These are phyloP conservation scores for Tolmerus cingulatus DNA, from an alignment of 2,888 invertebrate genomes.

Conservation along the genomic window DNA sequence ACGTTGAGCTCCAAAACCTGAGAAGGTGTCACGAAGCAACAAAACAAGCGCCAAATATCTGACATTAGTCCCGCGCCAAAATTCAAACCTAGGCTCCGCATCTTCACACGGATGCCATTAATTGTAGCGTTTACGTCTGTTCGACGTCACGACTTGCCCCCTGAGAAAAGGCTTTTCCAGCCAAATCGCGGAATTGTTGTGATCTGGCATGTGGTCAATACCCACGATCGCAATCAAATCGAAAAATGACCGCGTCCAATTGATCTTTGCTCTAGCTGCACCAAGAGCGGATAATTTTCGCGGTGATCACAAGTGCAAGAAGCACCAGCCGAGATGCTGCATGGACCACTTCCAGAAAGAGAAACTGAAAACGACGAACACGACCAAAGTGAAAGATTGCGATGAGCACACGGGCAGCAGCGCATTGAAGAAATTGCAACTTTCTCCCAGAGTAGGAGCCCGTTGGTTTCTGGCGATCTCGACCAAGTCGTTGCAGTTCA, in stretches of 20 bases:
- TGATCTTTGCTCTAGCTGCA: conserved; percentile 12
- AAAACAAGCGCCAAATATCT: background rate
- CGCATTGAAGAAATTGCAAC: conserved; percentile 1
- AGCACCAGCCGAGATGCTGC: background rate
- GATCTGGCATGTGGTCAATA: background rate
- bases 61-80: background rate
- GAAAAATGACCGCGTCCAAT: conserved; percentile 11
- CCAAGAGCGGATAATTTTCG: background rate
- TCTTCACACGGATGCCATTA: background rate
- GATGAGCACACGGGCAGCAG: background rate
- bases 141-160: background rate
- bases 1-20: background rate
- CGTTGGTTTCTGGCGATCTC: background rate
- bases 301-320: background rate
- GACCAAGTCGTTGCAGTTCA: background rate
- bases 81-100: background rate
- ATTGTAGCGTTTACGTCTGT: background rate
- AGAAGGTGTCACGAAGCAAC: background rate
- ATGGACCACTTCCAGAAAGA: background rate
- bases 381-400: conserved; percentile 18
- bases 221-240: background rate
- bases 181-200: background rate
- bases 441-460: background rate
- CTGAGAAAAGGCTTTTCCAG: background rate
- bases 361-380: background rate